Percentiles rank a stretch among this genome's conserved stretches.
Conservation (phyloP, 2,797 vertebrate species). For the Sandelia bainsii region DNA sequence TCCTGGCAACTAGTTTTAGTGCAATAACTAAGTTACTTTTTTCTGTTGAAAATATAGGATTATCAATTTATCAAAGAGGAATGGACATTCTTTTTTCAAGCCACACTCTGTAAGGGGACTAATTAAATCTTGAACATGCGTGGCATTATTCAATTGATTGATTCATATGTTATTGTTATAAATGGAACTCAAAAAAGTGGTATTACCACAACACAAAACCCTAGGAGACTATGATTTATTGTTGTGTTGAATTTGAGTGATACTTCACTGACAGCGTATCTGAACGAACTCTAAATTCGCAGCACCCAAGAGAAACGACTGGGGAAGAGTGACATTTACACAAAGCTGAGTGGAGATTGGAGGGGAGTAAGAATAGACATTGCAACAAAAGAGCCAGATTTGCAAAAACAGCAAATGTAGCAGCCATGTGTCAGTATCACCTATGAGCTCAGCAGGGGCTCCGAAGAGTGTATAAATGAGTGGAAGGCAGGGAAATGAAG, state of each 20-base stretch:
- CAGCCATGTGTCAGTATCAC: slow-evolving; percentile 71
- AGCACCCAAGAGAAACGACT: slow-evolving; percentile 60
- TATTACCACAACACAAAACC: slow-evolving; percentile 70
- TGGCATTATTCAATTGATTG: slow-evolving; percentile 66
- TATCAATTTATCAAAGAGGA: slow-evolving; percentile 49
- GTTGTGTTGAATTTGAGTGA: slow-evolving; percentile 75
- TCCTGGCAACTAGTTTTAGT: slow-evolving; percentile 10
- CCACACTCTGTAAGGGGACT: slow-evolving; percentile 18
- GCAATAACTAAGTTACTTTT: slow-evolving; percentile 30
- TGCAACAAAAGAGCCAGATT: slow-evolving; percentile 72
- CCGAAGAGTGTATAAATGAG: slow-evolving; percentile 48
- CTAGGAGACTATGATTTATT: slow-evolving; percentile 72
- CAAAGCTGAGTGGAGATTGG: slow-evolving; percentile 74
- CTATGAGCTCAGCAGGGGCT: slow-evolving; percentile 69
- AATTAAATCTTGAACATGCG: slow-evolving; percentile 53
- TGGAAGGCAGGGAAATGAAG: slow-evolving; percentile 57
- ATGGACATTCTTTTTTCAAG: slow-evolving; percentile 46
- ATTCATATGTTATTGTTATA: slow-evolving; percentile 68
- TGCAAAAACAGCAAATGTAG: slow-evolving; percentile 65
- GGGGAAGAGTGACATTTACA: slow-evolving; percentile 77
- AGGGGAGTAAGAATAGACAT: slow-evolving; percentile 71
- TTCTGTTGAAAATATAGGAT: slow-evolving; percentile 47
- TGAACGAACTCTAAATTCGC: slow-evolving; percentile 68
- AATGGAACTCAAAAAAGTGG: slow-evolving; percentile 63
- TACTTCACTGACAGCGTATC: slow-evolving; percentile 73